Percentiles rank a stretch among this genome's conserved stretches.
phyloP scores from a whole-genome alignment of 1,140 invertebrate genomes.

The Mylabris phalerata region DNA sequence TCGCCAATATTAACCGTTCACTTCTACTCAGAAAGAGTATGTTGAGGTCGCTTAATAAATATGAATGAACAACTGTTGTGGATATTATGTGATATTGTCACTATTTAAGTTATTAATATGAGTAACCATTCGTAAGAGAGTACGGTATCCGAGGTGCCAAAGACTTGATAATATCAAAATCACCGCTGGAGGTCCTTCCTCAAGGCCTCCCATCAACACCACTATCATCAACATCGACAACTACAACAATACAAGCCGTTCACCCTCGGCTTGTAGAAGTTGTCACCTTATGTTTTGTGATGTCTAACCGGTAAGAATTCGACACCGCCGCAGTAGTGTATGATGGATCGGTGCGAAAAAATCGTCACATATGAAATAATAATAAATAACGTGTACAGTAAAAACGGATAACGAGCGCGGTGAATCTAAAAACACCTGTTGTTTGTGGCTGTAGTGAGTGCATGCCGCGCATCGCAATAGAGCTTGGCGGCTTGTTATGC shows the following conservation, averaged over 20 bases:
- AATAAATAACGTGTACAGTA: conserved; percentile 29
- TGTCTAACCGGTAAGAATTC: neutral
- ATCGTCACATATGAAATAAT: conserved; percentile 33
- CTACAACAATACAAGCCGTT: neutral
- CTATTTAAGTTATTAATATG: conserved; percentile 23
- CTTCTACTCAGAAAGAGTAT: no score
- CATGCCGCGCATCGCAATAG: conserved; percentile 37
- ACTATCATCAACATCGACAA: no score
- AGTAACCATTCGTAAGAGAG: conserved; percentile 3
- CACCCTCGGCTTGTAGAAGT: conserved; percentile 1
- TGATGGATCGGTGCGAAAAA: conserved; percentile 28
- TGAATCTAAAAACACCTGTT: conserved; percentile 38
- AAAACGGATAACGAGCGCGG: conserved; percentile 33
- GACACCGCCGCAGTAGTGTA: conserved; percentile 3
- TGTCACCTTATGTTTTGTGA: neutral
- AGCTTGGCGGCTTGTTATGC: conserved; percentile 35
- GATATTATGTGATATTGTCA: conserved; percentile 10
- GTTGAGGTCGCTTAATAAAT: conserved; percentile 13
- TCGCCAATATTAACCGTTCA: no score
- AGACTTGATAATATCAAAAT: conserved; percentile 11
- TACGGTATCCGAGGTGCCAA: conserved; percentile 22
- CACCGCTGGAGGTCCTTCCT: conserved; percentile 17
- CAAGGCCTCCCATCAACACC: conserved; percentile 7
- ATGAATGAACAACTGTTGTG: conserved; percentile 22
- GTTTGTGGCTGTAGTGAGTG: conserved; percentile 25